Percentiles rank a stretch among this genome's conserved stretches.
phyloP scores from a whole-genome alignment of 2,888 invertebrate species.

The Leuctra nigra region DNA sequence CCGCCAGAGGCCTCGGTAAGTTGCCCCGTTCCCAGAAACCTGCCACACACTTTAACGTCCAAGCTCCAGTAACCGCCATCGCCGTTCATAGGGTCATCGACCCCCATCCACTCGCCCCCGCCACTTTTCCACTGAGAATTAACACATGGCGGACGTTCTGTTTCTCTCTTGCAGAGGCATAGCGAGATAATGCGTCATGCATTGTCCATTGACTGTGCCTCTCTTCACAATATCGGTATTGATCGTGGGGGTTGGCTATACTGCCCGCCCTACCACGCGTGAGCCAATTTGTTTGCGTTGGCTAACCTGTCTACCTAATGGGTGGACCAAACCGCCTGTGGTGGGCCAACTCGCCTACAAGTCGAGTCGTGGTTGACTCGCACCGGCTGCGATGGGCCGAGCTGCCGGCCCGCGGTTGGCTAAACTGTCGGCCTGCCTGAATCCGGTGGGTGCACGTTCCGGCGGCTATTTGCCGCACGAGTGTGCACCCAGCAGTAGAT shows the following conservation, averaged over 20 bases:
- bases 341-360: constrained; percentile 1
- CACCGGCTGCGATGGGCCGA: constrained; percentile 18
- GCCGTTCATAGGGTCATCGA: neutral
- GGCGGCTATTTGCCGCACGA: too few relatives aligned
- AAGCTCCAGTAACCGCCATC: neutral
- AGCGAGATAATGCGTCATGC: constrained; percentile 29
- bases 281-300: too few relatives aligned
- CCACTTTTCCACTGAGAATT: neutral
- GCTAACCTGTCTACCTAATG: too few relatives aligned
- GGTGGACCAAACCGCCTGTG: too few relatives aligned
- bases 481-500: too few relatives aligned
- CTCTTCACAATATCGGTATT: too few relatives aligned
- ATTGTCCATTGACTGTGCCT: constrained; percentile 30
- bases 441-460: too few relatives aligned
- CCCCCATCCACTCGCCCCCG: neutral
- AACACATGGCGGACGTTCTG: constrained; percentile 20
- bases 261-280: constrained; percentile 19
- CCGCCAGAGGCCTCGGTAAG: constrained; percentile 67
- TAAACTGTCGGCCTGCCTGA: too few relatives aligned
- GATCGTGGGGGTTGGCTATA: constrained; percentile 19
- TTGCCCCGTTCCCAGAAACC: too few relatives aligned
- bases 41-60: neutral
- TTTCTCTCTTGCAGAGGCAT: constrained; percentile 32
- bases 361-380: constrained; percentile 14
- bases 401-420: constrained; percentile 9